Conservation (phyloP, 1,140 invertebrate species). For the Drosophila nikananu region DNA sequence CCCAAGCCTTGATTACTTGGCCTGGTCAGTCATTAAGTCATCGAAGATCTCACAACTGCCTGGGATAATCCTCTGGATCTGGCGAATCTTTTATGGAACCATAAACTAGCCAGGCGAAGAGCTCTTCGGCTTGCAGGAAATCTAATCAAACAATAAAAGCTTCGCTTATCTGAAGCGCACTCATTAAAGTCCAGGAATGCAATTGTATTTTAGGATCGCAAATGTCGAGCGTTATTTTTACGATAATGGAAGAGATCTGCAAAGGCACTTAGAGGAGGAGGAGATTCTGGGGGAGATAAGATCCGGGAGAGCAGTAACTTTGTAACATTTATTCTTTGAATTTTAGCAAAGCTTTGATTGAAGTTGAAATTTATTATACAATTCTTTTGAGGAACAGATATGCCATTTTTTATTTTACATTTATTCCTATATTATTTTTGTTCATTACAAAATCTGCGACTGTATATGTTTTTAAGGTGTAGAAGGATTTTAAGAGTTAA, state of each 20-base stretch:
- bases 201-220: slow-evolving; percentile 30
- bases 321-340: no score
- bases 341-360: not conserved
- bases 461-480: no score
- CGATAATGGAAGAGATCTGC: slow-evolving; percentile 41
- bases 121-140: slow-evolving; percentile 19
- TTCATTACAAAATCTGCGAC: no score
- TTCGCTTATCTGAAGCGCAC: slow-evolving; percentile 25
- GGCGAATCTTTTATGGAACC: slow-evolving; percentile 63
- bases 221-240: slow-evolving; percentile 47
- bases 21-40: slow-evolving; percentile 75
- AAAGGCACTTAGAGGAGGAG: slow-evolving; percentile 36
- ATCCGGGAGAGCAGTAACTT: not conserved
- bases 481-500: no score
- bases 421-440: no score
- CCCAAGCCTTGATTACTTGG: slow-evolving; percentile 35
- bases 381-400: no score
- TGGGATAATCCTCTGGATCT: slow-evolving; percentile 56
- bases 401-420: no score
- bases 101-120: slow-evolving; percentile 43
- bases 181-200: slow-evolving; percentile 38
- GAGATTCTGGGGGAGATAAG: slow-evolving; percentile 15
- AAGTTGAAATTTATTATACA: no score
- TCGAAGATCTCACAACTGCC: slow-evolving; percentile 14
- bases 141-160: slow-evolving; percentile 58